Evolutionary conservation across 1,140 invertebrate species (phyloP), one percentile per base, ranked within the genome.

Genomic region (Cotesia chilonis): DNA sequence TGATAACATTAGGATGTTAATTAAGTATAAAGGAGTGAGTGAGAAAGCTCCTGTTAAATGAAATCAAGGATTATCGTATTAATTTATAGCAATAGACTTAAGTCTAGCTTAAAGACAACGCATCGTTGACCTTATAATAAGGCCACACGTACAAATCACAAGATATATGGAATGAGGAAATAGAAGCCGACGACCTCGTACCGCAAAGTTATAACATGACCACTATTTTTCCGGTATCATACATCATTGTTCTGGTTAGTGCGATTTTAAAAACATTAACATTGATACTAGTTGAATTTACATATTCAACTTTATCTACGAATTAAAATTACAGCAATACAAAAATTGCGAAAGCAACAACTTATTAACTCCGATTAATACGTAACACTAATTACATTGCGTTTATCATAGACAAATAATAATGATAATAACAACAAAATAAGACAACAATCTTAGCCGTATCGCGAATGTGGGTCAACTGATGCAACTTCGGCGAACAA

Each of bases 401-500:
- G 41, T 47, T 47, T 47, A 47, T 47, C 41, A 47, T 47, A 47
- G 41, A 47, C 41, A 59, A 28, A 28, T 35, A 59, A 59, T 20
- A 59, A 59, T 28, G 28, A 28, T 28, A 20, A 28, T 9, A 55
- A 55, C 36, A 14, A 59, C 57, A 57, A 71, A 65, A 67, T 20
- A 14, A 35, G 6, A 17, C 14, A 14, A 37, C n/a, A 66, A 59
- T 66, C 14, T 67, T 72, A 28, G 28, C 28, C 60, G 20, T 70
- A 65, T 69, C 66, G 10, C 66, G 51, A 41, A 73, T 67, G 68
- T 70, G 61, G 68, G 61, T 67, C 64, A 54, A 68, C 60, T 75
- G 74, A 75, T 72, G 74, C 66, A 75, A 75, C 70, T 36, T 37
- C 59, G 54, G 37, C 47, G 65, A 69, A 66, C 70, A 69, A 75